Base-by-base conservation (phyloP, 2,797 vertebrate species). In the Sarcophilus harrisii region DNA sequence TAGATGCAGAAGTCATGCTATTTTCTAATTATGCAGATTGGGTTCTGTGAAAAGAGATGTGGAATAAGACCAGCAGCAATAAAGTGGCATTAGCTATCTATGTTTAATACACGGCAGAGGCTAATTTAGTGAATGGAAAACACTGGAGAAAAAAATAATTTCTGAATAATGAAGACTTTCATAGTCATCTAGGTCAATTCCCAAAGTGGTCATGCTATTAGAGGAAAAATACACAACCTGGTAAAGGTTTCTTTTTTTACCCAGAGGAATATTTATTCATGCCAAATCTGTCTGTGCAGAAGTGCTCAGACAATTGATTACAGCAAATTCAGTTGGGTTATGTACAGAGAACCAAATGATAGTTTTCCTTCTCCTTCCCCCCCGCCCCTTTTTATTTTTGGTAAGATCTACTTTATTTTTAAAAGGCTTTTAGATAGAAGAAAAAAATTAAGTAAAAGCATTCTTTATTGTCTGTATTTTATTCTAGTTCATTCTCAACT, bases 21-120 rank as follows among this genome's bases (percentile, higher is more conserved):
- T 98, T 98, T 98, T 96, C 96, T 98, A 98, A 98, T 98, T 98
- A 98, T 91, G 59, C 92, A 96, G 91, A 97, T 97, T 97, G 96
- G 94, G 57, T 96, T 97, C 96, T 96, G 54, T 96, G 95, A 98
- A 94, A 95, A 96, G 96, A 96, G 93, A 95, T 81, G 87, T 91
- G 90, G 96, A 96, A 93, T 66, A 96, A 96, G 94, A 97, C 89
- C 87, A 97, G 96, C 94, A 97, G 95, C 94, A 38, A 96, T 95
- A 95, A 98, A 95, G 54, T 94, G 90, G 21, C 32, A 0, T 96
- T 96, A 97, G 96, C 94, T 96, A 57, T 97, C 95, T 91, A 27
- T 97, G 94, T 98, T 98, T 98, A 98, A 95, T 97, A 95, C 94
- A 94, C 89, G 92, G n/a, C 90, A 45, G 28, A 73, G 96, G 95